Evolutionary conservation across 2,797 vertebrate species (phyloP).

Genomic region (Spinibarbus caldwelli): DNA sequence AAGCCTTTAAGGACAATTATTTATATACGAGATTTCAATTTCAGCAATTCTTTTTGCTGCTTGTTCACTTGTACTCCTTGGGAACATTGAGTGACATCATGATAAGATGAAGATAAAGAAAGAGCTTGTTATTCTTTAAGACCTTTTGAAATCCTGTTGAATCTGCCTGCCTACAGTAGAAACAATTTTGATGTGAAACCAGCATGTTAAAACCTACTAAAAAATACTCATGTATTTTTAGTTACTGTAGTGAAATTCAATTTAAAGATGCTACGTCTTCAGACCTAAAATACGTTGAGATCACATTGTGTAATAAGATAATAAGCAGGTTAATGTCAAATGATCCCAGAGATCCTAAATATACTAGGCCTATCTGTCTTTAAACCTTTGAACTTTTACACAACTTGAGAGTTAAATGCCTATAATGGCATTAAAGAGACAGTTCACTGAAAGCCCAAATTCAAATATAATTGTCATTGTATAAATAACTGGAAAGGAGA

Average conservation of each 20-base stretch:
- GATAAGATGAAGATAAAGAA: not conserved
- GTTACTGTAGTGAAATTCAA: not conserved
- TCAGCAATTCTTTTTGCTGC: slow-evolving; percentile 1
- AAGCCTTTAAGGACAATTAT: not conserved
- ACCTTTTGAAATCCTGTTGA: not conserved
- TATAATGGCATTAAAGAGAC: not conserved
- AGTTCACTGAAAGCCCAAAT: too few species aligned
- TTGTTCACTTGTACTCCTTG: not conserved
- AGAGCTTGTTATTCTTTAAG: not conserved
- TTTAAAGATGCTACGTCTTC: not conserved
- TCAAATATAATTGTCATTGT: too few species aligned
- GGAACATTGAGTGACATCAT: not conserved
- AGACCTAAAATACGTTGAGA: not conserved
- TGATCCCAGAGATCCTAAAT: not conserved
- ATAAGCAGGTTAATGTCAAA: not conserved
- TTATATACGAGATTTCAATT: not conserved
- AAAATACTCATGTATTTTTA: not conserved
- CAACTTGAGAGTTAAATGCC: not conserved
- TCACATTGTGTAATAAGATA: not conserved
- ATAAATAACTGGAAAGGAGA: too few species aligned
- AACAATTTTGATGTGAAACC: not conserved
- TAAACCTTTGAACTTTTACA: slow-evolving; percentile 32
- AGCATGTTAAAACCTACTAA: not conserved
- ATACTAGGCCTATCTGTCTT: not conserved
- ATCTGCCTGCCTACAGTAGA: not conserved